These are phyloP conservation scores for Solenopsis invicta DNA, from an alignment of 1,140 invertebrate genomes.

Conservation along the genomic window DNA sequence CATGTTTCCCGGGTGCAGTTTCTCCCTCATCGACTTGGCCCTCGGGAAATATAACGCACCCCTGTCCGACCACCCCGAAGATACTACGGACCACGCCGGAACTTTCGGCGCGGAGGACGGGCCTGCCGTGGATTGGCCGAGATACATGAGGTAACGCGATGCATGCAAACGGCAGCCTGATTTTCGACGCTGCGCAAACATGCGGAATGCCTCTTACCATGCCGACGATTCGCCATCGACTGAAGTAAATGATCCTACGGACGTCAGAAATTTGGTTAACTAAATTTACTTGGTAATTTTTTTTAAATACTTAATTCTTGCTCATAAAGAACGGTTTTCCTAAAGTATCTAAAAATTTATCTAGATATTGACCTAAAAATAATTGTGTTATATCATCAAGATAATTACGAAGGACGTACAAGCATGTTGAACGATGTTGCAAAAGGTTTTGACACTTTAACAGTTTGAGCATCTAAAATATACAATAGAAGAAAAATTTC, in stretches of 20 bases:
- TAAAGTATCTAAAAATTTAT: too few relatives aligned
- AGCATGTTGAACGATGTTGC: too few relatives aligned
- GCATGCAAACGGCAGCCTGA: conserved; percentile 50
- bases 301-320: background rate
- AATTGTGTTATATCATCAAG: too few relatives aligned
- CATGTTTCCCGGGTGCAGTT: conserved; percentile 89
- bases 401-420: too few relatives aligned
- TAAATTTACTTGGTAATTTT: background rate
- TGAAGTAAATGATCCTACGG: background rate
- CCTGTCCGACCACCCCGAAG: conserved; percentile 33
- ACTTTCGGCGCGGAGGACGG: conserved; percentile 67
- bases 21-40: conserved; percentile 91
- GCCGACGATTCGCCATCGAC: background rate
- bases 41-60: conserved; percentile 90
- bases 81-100: conserved; percentile 64
- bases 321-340: too few relatives aligned
- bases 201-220: background rate
- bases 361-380: too few relatives aligned
- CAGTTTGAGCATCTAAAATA: background rate
- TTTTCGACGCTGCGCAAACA: conserved; percentile 10
- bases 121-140: conserved; percentile 56
- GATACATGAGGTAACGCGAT: conserved; percentile 82
- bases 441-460: too few relatives aligned
- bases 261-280: background rate
- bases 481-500: too few relatives aligned